phyloP scores from a whole-genome alignment of 2,888 invertebrate species.

The Hydraecia micacea region DNA sequence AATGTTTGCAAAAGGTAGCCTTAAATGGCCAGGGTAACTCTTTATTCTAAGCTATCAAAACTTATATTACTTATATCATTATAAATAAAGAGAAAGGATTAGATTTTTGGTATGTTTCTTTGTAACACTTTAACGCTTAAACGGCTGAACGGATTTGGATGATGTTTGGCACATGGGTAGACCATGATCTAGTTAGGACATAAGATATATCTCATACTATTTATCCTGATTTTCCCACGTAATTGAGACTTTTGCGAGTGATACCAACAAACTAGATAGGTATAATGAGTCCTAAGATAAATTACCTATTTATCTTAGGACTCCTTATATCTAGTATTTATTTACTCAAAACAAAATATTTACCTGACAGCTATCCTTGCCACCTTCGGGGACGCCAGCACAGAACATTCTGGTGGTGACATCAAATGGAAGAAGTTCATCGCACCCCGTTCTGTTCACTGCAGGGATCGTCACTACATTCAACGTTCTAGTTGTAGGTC shows the following conservation, averaged over 20 bases:
- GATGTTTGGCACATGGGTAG: neutral
- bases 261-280: neutral
- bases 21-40: neutral
- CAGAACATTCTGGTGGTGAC: slow-evolving; percentile 78
- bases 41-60: neutral
- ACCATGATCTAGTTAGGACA: too few species aligned
- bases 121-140: neutral
- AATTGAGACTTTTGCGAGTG: neutral
- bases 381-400: slow-evolving; percentile 81
- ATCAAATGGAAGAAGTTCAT: slow-evolving; percentile 3
- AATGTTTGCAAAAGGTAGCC: neutral
- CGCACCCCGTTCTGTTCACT: slow-evolving; percentile 59
- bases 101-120: neutral
- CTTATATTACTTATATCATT: too few species aligned
- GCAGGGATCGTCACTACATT: slow-evolving; percentile 73
- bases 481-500: slow-evolving; percentile 67
- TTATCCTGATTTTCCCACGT: neutral
- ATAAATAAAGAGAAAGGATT: too few species aligned
- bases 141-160: neutral
- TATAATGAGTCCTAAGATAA: neutral
- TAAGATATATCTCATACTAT: too few species aligned
- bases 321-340: too few species aligned
- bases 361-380: slow-evolving; percentile 87
- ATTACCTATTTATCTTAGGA: too few species aligned
- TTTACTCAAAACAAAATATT: neutral